Evolutionary conservation across 2,888 invertebrate species (phyloP).

Genomic region (Cecidostiba fungosa): DNA sequence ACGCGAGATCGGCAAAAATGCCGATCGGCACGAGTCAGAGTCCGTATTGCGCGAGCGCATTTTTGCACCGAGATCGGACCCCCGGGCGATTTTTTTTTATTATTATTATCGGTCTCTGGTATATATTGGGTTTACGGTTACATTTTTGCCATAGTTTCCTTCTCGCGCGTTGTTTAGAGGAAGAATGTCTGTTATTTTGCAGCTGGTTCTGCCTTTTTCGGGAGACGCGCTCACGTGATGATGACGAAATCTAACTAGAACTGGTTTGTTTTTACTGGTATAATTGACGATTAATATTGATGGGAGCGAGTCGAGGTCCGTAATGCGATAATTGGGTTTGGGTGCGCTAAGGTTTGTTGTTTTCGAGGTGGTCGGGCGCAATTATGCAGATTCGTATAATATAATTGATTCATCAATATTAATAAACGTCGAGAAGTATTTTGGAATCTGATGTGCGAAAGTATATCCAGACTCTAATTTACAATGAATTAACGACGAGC

Average conservation of each 20-base stretch:
- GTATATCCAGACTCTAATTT: not conserved
- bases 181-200: not conserved
- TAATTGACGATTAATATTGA: not conserved
- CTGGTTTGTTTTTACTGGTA: not conserved
- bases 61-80: constrained; percentile 29
- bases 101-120: not conserved
- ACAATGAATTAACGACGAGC: not conserved
- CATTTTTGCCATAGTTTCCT: not conserved
- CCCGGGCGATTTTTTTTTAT: not conserved
- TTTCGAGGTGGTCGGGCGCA: not conserved
- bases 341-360: no score
- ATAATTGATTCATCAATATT: constrained; percentile 2
- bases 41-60: constrained; percentile 40
- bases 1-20: constrained; percentile 29
- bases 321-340: not conserved
- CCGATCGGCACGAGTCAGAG: constrained; percentile 19
- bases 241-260: not conserved
- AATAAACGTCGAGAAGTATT: not conserved
- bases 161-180: not conserved
- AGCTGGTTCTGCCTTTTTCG: not conserved
- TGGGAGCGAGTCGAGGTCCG: not conserved
- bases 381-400: not conserved
- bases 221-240: not conserved
- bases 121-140: not conserved
- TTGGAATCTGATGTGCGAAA: not conserved